A percentile compares a stretch with the other conserved stretches of the same genome.
Conservation (phyloP, 2,888 invertebrate species). For the Leptinotarsa peninsularis region DNA sequence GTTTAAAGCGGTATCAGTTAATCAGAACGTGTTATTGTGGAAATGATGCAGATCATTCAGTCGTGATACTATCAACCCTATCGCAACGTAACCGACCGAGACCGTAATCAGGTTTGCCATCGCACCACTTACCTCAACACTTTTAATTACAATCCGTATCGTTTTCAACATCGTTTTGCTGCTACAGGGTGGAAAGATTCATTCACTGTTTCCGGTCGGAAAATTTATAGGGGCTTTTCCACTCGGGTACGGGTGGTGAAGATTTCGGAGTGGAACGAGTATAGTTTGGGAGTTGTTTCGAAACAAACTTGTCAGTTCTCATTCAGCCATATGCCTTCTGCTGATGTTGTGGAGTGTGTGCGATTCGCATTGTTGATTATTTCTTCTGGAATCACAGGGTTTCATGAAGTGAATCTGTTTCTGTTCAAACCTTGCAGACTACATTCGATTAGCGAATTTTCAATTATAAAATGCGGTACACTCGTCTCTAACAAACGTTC, state of each 20-base stretch:
- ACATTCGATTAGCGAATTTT: no score
- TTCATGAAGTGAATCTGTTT: no score
- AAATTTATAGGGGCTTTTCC: constrained; percentile 31
- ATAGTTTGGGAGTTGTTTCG: no score
- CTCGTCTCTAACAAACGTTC: no score
- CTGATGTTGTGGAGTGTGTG: no score
- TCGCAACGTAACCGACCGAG: constrained; percentile 33
- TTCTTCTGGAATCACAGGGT: no score
- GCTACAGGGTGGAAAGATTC: constrained; percentile 32
- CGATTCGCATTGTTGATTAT: no score
- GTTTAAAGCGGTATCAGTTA: constrained; percentile 50
- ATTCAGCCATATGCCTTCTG: no score
- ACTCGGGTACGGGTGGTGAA: background rate
- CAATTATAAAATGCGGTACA: no score
- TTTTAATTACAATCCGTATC: constrained; percentile 51
- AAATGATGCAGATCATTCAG: constrained; percentile 55
- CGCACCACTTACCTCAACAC: constrained; percentile 48
- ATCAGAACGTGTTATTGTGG: constrained; percentile 57
- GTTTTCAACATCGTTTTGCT: constrained; percentile 39
- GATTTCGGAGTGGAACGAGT: background rate
- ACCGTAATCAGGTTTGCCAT: constrained; percentile 47
- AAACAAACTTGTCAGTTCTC: no score
- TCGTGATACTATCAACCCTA: constrained; percentile 50
- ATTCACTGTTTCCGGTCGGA: constrained; percentile 33
- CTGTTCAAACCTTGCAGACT: no score